Evolutionary conservation across 2,113 vertebrate species (phyloP), one percentile per base, ranked within the genome.

Genomic region (Cricetomys ansorgei): DNA sequence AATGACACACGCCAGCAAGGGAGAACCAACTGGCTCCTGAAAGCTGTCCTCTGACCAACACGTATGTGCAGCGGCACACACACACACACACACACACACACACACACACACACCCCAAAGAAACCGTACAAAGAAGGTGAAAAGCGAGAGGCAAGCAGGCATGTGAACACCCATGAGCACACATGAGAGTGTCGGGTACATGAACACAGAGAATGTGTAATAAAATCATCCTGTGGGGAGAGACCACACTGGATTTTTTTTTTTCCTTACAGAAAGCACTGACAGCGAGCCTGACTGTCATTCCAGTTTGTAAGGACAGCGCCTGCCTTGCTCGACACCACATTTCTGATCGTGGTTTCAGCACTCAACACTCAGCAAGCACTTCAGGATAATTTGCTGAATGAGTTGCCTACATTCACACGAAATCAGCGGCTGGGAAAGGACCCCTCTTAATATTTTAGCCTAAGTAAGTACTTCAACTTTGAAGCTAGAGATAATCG

Each of bases 401-500:
- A 48, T 10, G 73, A 89, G 10, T 29, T 73, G 73, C n/a, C 73
- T 13, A 34, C 16, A 77, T 37, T 43, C 70, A 69, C 43, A 55
- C 43, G 79, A 77, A 91, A 93, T 76, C 65, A 69, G 88, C 67
- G 57, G 57, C 64, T 81, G 7, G 45, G 57, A 23, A 86, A 91
- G n/a, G 34, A 86, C 31, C 16, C 34, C 40, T 90, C 75, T 93
- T 37, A 64, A 65, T 87, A 72, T 64, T 72, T 92, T 64, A 88
- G 57, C 37, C 67, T 92, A 88, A 85, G 72, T 43, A 88, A 77
- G 83, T 57, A 73, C 89, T 88, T 90, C 75, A 84, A 85, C 27
- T 59, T 65, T n/a, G 43, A 62, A 73, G 40, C 59, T n/a, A 53
- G 62, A 88, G 55, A 84, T 59, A 70, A 67, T 57, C 57, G n/a